Evolutionary conservation across 1,140 invertebrate species (phyloP).

Genomic region (Leptonema lineaticorne): DNA sequence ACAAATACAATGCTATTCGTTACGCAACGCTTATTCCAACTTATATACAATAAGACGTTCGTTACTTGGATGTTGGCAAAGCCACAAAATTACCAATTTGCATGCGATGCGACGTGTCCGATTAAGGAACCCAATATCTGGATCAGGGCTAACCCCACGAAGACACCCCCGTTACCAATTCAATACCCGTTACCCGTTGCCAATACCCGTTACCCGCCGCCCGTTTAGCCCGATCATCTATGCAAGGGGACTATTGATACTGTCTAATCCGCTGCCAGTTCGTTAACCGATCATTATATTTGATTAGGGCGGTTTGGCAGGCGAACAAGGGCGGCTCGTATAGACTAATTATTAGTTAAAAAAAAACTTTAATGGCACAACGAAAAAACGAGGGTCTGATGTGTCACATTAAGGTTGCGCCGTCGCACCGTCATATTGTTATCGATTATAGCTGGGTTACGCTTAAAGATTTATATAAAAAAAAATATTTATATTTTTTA

Average conservation of each 20-base stretch:
- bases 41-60: constrained; percentile 13
- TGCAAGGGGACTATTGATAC: constrained; percentile 7
- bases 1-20: no score
- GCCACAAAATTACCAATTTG: constrained; percentile 26
- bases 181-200: background rate
- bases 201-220: background rate
- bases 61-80: constrained; percentile 5
- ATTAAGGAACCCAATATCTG: constrained; percentile 32
- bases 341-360: background rate
- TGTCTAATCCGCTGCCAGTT: constrained; percentile 11
- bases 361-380: background rate
- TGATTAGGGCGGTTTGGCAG: constrained; percentile 2
- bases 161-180: no score
- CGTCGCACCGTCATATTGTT: background rate
- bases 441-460: no score
- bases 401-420: background rate
- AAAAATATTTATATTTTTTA: no score
- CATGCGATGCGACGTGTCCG: constrained; percentile 24
- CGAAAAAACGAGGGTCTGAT: background rate
- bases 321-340: background rate
- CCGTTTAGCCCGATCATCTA: background rate
- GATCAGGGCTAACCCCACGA: constrained; percentile 22
- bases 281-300: constrained; percentile 18
- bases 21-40: no score
- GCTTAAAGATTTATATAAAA: no score